Percentiles rank a stretch among this genome's conserved stretches.
phyloP scores from a whole-genome alignment of 2,797 vertebrate genomes.

The Rhinatrema bivittatum region DNA sequence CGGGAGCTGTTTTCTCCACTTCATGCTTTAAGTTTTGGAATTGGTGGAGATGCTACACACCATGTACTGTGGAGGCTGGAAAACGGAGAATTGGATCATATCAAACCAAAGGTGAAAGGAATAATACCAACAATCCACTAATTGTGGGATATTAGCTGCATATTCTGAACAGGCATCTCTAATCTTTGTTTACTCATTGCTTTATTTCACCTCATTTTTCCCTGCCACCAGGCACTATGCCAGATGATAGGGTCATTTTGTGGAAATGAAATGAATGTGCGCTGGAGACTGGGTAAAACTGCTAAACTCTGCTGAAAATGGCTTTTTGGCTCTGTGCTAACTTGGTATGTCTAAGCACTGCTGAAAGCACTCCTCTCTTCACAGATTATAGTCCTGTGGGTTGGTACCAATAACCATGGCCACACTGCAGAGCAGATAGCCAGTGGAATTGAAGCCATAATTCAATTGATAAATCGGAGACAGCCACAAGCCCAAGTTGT shows the following conservation, averaged over 20 bases:
- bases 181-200: too few species aligned
- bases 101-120: slow-evolving; percentile 75
- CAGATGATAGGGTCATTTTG: too few species aligned
- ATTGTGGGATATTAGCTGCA: too few species aligned
- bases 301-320: too few species aligned
- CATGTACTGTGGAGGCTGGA: slow-evolving; percentile 82
- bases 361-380: slow-evolving; percentile 8
- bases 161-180: too few species aligned
- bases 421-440: slow-evolving; percentile 77
- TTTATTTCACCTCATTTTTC: too few species aligned
- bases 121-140: neutral
- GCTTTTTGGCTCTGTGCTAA: too few species aligned
- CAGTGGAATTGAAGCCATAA: slow-evolving; percentile 73
- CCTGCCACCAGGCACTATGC: too few species aligned
- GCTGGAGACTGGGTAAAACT: too few species aligned
- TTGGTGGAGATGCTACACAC: slow-evolving; percentile 80
- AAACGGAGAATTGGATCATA: slow-evolving; percentile 82
- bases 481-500: slow-evolving; percentile 72
- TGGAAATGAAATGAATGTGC: too few species aligned
- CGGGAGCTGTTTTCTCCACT: slow-evolving; percentile 85
- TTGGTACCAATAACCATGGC: slow-evolving; percentile 83
- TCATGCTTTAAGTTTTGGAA: slow-evolving; percentile 83
- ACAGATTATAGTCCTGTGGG: slow-evolving; percentile 85
- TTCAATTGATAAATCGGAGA: slow-evolving; percentile 70
- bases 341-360: too few species aligned